A percentile compares a stretch with the other conserved stretches of the same genome.
Evolutionary conservation across 2,888 invertebrate genomes (phyloP).

Genomic region (Allygus modestus): DNA sequence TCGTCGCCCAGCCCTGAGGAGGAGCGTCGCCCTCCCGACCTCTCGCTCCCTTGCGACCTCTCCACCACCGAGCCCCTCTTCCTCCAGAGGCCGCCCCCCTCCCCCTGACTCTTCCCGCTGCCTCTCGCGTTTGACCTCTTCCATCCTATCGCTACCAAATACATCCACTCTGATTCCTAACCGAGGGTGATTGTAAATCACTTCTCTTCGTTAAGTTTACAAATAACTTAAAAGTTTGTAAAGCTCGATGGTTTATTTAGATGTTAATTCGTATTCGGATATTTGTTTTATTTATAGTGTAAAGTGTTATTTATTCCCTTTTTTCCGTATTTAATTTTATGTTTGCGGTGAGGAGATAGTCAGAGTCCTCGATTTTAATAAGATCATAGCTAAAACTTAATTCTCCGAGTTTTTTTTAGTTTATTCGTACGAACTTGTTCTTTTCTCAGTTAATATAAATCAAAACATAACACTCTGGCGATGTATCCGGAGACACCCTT

Average conservation of each 20-base stretch:
- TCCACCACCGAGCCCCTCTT: constrained; percentile 69
- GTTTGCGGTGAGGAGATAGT: neutral
- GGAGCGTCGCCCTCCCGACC: constrained; percentile 76
- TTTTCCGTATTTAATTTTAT: neutral
- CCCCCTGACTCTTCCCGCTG: constrained; percentile 69
- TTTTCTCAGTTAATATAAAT: neutral
- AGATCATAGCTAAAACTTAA: neutral
- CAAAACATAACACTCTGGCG: neutral
- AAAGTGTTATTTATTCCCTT: constrained; percentile 11
- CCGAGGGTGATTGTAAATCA: constrained; percentile 61
- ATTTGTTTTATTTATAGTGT: constrained; percentile 17
- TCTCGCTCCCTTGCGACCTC: constrained; percentile 70
- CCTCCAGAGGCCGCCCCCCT: constrained; percentile 68
- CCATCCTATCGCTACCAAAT: constrained; percentile 65
- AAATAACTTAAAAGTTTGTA: constrained; percentile 54
- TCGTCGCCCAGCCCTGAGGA: constrained; percentile 83
- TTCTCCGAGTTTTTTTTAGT: neutral
- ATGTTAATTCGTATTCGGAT: constrained; percentile 19
- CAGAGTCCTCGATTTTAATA: neutral
- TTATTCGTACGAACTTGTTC: neutral
- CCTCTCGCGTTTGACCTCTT: constrained; percentile 62
- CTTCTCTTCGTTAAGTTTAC: constrained; percentile 51
- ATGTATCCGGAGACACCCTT: neutral
- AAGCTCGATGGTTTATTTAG: constrained; percentile 9
- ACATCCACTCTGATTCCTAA: constrained; percentile 63